Base-by-base conservation (phyloP, 2,797 vertebrate species). In the Linurgus olivaceus region DNA sequence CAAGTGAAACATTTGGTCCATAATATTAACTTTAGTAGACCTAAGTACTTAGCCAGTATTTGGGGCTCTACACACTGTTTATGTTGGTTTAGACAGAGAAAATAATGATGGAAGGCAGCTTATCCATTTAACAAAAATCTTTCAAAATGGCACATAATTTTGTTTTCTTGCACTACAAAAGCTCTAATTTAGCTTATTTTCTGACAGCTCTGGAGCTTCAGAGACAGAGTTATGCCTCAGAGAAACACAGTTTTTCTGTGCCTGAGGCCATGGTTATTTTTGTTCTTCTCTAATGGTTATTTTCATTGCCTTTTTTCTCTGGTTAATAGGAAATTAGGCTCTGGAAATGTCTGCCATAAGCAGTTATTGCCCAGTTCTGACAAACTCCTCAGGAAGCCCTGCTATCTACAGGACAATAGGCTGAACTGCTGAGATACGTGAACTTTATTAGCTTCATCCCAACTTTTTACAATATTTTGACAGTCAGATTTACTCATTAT, bases 171-270 rank as follows among this genome's bases (percentile, higher is more conserved):
- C 13, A 67, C 57, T 63, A 80, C 13, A 42, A 45, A 96, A 67
- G 15, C 65, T 74, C 48, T 93, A 48, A 91, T 91, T 77, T 86
- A 57, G 40, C 81, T 92, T 88, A 25, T 91, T 86, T 93, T 92
- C 65, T 80, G 74, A 67, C 74, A 92, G 29, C 12, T 73, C 57
- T 82, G 40, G 40, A 87, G 51, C 51, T 91, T 62, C 42, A 94
- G 63, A 26, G 54, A 23, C 47, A 54, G n/a, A 47, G 33, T 74
- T 66, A 79, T 80, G 68, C 76, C 73, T 92, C 28, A 88, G 38
- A 88, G 12, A 10, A 38, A 50, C 25, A 13, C 2, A 79, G 33
- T 38, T 89, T 75, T 82, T 87, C 74, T 89, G 55, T 79, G 71
- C 88, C 77, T 79, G 25, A 92, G 84, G 78, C 67, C 57, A 24